Evolutionary conservation across 2,797 vertebrate genomes (phyloP).

Genomic region (Danio tinwini): DNA sequence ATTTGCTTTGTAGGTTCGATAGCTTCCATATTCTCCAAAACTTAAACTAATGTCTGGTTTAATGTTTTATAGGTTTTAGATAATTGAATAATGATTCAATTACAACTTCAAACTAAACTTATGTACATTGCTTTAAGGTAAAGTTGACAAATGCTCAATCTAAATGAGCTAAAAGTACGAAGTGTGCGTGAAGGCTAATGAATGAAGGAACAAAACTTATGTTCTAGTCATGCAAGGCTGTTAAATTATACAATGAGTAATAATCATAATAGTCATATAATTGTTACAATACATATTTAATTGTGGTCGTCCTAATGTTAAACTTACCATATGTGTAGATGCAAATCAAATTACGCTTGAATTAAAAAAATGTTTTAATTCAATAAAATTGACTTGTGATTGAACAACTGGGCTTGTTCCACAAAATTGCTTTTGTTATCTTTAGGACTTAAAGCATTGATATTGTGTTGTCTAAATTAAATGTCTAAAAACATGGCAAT

Average conservation of each 20-base stretch:
- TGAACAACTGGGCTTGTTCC: too few relatives aligned
- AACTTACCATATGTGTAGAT: background rate
- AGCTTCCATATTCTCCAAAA: background rate
- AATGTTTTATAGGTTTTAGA: background rate
- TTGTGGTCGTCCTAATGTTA: background rate
- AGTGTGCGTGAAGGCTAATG: too few relatives aligned
- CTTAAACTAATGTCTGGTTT: background rate
- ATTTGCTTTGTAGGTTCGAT: background rate
- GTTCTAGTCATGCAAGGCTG: background rate
- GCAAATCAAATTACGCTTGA: too few relatives aligned
- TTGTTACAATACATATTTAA: background rate
- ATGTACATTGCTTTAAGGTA: background rate
- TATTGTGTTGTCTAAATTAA: too few relatives aligned
- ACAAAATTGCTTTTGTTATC: too few relatives aligned
- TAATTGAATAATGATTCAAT: background rate
- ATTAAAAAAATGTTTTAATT: too few relatives aligned
- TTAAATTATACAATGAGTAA: background rate
- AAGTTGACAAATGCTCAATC: background rate
- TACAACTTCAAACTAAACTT: background rate
- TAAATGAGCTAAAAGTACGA: background rate
- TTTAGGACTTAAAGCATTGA: too few relatives aligned
- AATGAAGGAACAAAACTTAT: background rate
- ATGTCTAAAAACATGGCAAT: too few relatives aligned
- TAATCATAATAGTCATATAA: background rate
- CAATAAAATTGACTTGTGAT: too few relatives aligned